phyloP scores from a whole-genome alignment of 2,797 vertebrate species.

The Poeciliopsis infans region DNA sequence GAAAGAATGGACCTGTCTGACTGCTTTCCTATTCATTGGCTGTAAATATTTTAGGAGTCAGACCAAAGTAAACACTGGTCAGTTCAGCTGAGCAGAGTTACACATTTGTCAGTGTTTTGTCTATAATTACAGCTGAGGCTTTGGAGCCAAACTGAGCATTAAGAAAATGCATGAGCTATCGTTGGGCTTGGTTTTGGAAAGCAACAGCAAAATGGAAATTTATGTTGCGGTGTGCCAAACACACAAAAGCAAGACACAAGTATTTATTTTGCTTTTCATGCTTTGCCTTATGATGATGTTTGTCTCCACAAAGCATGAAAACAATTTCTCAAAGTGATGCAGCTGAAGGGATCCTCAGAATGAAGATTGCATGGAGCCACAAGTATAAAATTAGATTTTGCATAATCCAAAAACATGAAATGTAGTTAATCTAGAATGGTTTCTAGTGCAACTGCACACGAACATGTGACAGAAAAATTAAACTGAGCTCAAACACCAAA shows the following conservation, averaged over 20 bases:
- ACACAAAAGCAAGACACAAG: constrained; percentile 18
- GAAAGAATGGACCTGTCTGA: constrained; percentile 28
- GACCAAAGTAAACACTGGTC: constrained; percentile 61
- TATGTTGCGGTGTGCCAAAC: constrained; percentile 34
- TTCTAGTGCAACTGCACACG: not conserved
- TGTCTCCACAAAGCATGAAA: constrained; percentile 9
- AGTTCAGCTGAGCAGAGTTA: constrained; percentile 38
- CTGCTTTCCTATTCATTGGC: constrained; percentile 61
- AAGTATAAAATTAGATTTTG: not conserved
- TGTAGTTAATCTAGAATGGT: not conserved
- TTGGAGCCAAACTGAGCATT: constrained; percentile 64
- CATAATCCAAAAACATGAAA: constrained; percentile 7
- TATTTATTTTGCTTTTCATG: constrained; percentile 29
- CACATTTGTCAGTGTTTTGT: constrained; percentile 59
- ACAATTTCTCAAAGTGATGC: constrained; percentile 18
- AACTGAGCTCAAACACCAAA: constrained; percentile 3
- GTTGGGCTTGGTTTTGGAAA: constrained; percentile 51
- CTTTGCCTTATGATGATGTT: constrained; percentile 32
- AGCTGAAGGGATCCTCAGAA: not conserved
- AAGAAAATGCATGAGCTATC: constrained; percentile 49
- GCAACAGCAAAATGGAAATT: constrained; percentile 23
- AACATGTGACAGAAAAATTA: constrained; percentile 3
- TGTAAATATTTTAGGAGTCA: constrained; percentile 63
- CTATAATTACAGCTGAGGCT: constrained; percentile 58
- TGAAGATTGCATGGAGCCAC: not conserved